Percentiles rank a stretch among this genome's conserved stretches.
Conservation (phyloP, 2,113 vertebrate genomes). For the Hystrix brachyura region DNA sequence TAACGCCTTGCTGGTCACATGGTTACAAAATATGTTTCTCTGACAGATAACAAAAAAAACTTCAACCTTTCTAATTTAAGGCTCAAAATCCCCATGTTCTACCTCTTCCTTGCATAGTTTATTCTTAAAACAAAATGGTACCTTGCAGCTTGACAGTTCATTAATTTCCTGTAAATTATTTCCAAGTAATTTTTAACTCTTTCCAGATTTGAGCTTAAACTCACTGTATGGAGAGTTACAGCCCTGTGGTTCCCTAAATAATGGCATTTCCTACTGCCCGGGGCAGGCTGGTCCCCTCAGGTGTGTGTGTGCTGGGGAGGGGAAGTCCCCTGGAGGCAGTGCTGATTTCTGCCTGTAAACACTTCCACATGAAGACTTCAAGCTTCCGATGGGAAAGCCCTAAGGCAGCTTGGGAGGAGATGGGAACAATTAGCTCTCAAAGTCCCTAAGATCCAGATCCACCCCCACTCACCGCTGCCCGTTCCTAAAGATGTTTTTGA, state of each 20-base stretch:
- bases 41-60: not conserved
- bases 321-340: not conserved
- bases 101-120: not conserved
- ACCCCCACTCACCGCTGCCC: not conserved
- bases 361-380: not conserved
- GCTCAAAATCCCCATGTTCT: not conserved
- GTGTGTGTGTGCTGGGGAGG: not conserved
- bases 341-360: slow-evolving; percentile 15
- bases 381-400: not conserved
- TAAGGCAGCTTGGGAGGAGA: not conserved
- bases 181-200: slow-evolving; percentile 58
- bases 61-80: not conserved
- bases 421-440: not conserved
- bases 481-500: slow-evolving; percentile 17
- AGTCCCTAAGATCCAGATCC: not conserved
- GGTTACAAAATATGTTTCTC: not conserved
- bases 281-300: not conserved
- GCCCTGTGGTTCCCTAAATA: not conserved
- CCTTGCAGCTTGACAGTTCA: not conserved
- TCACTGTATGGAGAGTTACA: not conserved
- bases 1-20: not conserved
- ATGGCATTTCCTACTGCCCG: not conserved
- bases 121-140: slow-evolving; percentile 24
- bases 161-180: not conserved
- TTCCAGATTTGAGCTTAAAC: not conserved